A percentile compares a stretch with the other conserved stretches of the same genome.
phyloP scores from a whole-genome alignment of 2,113 vertebrate species.

The Lophura nycthemera region DNA sequence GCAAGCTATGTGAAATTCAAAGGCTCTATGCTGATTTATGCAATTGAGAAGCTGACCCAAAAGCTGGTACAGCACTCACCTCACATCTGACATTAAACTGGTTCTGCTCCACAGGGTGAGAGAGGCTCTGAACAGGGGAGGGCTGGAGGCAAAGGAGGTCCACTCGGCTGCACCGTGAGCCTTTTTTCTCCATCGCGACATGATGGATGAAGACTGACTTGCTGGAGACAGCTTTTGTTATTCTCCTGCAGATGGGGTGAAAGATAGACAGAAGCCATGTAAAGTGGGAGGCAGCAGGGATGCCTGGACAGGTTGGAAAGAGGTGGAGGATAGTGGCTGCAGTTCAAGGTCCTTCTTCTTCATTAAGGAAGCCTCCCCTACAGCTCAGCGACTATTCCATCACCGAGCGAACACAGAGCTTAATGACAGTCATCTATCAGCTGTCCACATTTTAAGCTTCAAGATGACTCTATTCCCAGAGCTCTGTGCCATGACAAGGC shows the following conservation, averaged over 20 bases:
- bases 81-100: neutral
- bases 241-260: slow-evolving; percentile 35
- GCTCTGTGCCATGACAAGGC: slow-evolving; percentile 73
- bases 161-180: neutral
- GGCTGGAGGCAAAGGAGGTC: neutral
- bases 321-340: slow-evolving; percentile 16
- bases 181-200: neutral
- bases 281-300: neutral
- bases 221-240: slow-evolving; percentile 25
- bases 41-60: neutral
- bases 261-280: neutral
- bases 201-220: slow-evolving; percentile 39
- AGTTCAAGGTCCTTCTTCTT: slow-evolving; percentile 71
- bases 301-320: neutral
- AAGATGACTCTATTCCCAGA: slow-evolving; percentile 67
- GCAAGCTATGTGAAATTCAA: neutral
- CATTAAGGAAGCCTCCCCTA: slow-evolving; percentile 29
- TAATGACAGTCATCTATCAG: slow-evolving; percentile 82
- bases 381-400: slow-evolving; percentile 8
- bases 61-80: neutral
- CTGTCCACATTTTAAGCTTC: slow-evolving; percentile 50
- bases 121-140: neutral
- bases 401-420: slow-evolving; percentile 59
- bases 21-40: neutral
- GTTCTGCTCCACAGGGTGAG: neutral